These are phyloP conservation scores for Craterocephalus amniculus DNA, from an alignment of 2,797 vertebrate species.

Conservation along the genomic window DNA sequence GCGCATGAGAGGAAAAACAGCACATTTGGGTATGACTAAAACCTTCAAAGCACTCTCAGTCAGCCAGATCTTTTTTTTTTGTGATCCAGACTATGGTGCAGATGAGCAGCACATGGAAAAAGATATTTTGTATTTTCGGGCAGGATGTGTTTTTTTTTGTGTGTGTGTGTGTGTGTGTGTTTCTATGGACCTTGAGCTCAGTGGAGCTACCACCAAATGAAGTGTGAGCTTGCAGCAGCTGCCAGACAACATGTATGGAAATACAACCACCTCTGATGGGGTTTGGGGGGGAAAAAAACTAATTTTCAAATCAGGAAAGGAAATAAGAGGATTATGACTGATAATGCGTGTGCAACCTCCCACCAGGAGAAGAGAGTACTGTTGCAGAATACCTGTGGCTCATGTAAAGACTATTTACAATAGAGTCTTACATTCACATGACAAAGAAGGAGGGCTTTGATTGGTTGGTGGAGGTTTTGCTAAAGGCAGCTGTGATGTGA, in stretches of 20 bases:
- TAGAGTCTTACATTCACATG: conserved; percentile 33
- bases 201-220: conserved; percentile 58
- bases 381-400: conserved; percentile 69
- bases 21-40: conserved; percentile 75
- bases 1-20: conserved; percentile 74
- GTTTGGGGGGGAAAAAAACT: conserved; percentile 61
- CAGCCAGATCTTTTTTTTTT: conserved; percentile 62
- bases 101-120: conserved; percentile 56
- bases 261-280: conserved; percentile 68
- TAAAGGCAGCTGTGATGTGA: conserved; percentile 15
- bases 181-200: conserved; percentile 62
- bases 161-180: too few species aligned
- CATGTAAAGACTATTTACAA: conserved; percentile 51
- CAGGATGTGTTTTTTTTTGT: conserved; percentile 69
- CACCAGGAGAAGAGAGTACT: conserved; percentile 45
- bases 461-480: conserved; percentile 24
- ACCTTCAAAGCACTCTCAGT: conserved; percentile 76
- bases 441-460: conserved; percentile 42
- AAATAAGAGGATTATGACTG: conserved; percentile 71
- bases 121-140: conserved; percentile 60
- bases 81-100: conserved; percentile 51
- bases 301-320: conserved; percentile 58
- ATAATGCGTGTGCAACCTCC: conserved; percentile 63
- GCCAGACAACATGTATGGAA: conserved; percentile 59
- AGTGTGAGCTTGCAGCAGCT: conserved; percentile 65